phyloP scores from a whole-genome alignment of 2,888 invertebrate species.

The Lasioglossum vierecki region DNA sequence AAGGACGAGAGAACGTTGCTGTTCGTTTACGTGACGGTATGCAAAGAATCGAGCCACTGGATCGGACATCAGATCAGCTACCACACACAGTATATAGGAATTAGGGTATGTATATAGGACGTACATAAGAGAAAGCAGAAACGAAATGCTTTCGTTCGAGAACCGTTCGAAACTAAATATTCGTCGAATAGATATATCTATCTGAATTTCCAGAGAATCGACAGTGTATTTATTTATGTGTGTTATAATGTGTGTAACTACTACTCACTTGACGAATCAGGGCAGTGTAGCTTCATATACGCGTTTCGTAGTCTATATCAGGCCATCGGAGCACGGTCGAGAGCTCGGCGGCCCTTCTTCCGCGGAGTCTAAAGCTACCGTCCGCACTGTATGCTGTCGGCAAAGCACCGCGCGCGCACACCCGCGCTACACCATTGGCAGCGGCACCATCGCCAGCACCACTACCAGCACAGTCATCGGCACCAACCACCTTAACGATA shows the following conservation, averaged over 20 bases:
- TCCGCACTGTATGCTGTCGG: conserved; percentile 68
- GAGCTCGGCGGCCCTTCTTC: conserved; percentile 70
- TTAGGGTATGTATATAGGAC: too few species aligned
- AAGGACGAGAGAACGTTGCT: conserved; percentile 17
- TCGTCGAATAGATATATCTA: too few species aligned
- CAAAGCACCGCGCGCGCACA: conserved; percentile 69
- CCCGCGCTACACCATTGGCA: conserved; percentile 71
- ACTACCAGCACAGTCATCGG: conserved; percentile 52
- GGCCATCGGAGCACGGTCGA: conserved; percentile 70
- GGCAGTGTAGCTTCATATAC: conserved; percentile 83
- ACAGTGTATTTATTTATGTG: too few species aligned
- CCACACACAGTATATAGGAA: too few species aligned
- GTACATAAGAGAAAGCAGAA: not conserved
- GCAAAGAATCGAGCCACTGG: not conserved
- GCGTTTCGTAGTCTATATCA: conserved; percentile 72
- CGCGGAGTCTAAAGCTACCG: conserved; percentile 73
- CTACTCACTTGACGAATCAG: conserved; percentile 83
- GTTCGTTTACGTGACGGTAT: conserved; percentile 14
- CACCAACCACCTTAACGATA: conserved; percentile 49
- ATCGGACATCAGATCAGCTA: too few species aligned
- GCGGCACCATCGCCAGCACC: conserved; percentile 58
- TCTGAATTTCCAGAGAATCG: too few species aligned
- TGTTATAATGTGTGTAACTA: too few species aligned
- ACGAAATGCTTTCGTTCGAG: not conserved
- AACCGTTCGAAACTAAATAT: not conserved